These are phyloP conservation scores for Isoperla grammatica DNA, from an alignment of 2,888 invertebrate genomes.

Conservation along the genomic window DNA sequence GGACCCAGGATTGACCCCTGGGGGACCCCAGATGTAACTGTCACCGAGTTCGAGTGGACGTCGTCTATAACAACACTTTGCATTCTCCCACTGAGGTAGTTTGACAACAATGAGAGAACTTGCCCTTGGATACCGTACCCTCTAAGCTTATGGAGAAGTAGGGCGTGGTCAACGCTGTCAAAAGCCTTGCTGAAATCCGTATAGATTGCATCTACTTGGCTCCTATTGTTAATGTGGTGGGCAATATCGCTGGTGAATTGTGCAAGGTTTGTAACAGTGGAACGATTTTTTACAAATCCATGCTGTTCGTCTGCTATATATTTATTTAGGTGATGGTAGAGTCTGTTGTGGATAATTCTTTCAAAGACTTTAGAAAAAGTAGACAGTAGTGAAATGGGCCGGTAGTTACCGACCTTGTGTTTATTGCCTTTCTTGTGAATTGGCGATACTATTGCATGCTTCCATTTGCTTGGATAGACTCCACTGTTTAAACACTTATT, in stretches of 20 bases:
- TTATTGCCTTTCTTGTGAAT: background rate
- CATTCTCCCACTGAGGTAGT: background rate
- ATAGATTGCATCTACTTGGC: background rate
- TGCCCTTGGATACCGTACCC: background rate
- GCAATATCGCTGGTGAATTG: background rate
- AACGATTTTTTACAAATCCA: background rate
- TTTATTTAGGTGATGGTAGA: background rate
- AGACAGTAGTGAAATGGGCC: background rate
- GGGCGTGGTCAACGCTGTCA: background rate
- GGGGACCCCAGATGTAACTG: background rate
- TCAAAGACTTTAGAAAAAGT: slow-evolving; percentile 4
- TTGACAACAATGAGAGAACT: background rate
- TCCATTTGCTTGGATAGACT: background rate
- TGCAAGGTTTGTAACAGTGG: background rate
- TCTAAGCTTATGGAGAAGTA: background rate
- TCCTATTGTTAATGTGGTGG: background rate
- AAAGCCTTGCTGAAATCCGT: background rate
- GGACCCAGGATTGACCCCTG: background rate
- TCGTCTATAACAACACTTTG: background rate
- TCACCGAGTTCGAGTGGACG: background rate
- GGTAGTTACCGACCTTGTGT: background rate
- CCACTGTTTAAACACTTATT: background rate
- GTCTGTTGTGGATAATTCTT: background rate
- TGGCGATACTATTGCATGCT: background rate
- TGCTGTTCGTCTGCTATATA: background rate